Percentiles rank a stretch among this genome's conserved stretches.
Conservation (phyloP, 2,888 invertebrate genomes). For the Calameuta idolon region DNA sequence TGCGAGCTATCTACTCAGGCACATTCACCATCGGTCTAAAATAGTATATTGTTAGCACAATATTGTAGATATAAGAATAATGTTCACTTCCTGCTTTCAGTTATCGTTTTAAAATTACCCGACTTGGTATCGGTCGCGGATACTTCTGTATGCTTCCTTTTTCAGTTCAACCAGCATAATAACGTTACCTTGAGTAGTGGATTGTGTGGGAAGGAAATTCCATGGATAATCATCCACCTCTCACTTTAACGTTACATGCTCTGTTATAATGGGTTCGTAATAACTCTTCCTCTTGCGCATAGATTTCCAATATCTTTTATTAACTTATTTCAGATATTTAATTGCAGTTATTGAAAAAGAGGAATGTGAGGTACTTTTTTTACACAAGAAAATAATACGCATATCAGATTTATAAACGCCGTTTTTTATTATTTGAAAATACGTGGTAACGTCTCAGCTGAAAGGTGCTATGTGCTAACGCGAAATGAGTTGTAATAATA, state of each 20-base stretch:
- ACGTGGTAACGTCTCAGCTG: constrained; percentile 13
- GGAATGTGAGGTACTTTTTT: background rate
- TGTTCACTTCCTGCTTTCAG: background rate
- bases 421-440: constrained; percentile 38
- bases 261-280: background rate
- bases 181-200: background rate
- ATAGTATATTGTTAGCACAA: background rate
- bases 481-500: constrained; percentile 23
- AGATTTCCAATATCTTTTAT: background rate
- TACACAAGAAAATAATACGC: background rate
- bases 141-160: background rate
- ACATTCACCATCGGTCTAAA: background rate
- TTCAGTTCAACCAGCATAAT: background rate
- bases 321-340: background rate
- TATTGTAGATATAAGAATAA: background rate
- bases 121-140: background rate
- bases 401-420: constrained; percentile 17
- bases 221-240: background rate
- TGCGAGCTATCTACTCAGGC: background rate
- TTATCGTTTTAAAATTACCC: background rate
- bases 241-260: background rate
- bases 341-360: background rate
- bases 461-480: constrained; percentile 9
- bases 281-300: background rate
- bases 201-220: background rate